phyloP scores from a whole-genome alignment of 2,113 vertebrate genomes.

The Murina feae region DNA sequence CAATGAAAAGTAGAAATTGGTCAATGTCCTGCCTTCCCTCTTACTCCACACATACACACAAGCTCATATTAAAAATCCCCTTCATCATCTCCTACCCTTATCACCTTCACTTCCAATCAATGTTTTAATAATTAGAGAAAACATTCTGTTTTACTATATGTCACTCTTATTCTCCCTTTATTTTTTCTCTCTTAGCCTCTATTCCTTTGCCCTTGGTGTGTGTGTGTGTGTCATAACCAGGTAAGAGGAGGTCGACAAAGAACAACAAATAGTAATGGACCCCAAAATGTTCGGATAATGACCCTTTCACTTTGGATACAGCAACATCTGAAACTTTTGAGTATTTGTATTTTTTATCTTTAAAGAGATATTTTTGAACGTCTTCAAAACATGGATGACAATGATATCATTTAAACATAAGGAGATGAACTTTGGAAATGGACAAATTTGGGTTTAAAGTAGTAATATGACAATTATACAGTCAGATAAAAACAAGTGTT shows the following conservation, averaged over 20 bases:
- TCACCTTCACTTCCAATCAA: not conserved
- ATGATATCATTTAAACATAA: not conserved
- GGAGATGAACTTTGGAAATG: not conserved
- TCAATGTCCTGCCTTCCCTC: not conserved
- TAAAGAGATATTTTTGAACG: not conserved
- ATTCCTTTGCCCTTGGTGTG: not conserved
- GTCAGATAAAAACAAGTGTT: not conserved
- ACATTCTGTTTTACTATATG: not conserved
- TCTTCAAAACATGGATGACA: not conserved
- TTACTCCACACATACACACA: not conserved
- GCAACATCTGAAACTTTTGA: not conserved
- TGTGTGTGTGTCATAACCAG: not conserved
- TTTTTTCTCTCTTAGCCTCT: not conserved
- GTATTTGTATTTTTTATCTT: conserved; percentile 6
- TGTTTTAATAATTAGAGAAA: not conserved
- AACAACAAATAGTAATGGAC: not conserved
- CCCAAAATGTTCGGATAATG: not conserved
- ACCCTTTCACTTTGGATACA: not conserved
- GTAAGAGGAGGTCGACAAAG: not conserved
- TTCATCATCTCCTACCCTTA: not conserved
- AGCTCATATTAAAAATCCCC: not conserved
- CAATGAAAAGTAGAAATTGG: not conserved
- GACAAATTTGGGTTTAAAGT: not conserved
- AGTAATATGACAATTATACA: not conserved
- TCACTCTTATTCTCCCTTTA: not conserved